These are phyloP conservation scores for Drosophila prosaltans DNA, from an alignment of 1,140 invertebrate genomes.

Conservation along the genomic window DNA sequence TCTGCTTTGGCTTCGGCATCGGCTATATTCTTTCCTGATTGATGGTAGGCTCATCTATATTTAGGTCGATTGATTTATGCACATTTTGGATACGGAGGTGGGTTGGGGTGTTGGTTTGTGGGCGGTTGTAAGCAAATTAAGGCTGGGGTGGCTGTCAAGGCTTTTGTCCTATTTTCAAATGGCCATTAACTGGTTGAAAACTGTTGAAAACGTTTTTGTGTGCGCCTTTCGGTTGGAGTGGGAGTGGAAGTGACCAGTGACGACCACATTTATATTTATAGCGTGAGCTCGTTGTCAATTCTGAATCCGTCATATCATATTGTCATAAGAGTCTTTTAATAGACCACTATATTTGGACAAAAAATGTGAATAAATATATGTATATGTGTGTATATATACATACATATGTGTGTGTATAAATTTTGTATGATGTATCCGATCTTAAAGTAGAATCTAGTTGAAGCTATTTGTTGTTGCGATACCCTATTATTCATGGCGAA, in stretches of 20 bases:
- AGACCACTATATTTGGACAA: slow-evolving; percentile 15
- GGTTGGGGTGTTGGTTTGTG: neutral
- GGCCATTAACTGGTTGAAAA: slow-evolving; percentile 14
- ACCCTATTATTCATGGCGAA: neutral
- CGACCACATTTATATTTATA: slow-evolving; percentile 14
- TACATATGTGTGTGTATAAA: neutral
- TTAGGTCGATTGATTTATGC: slow-evolving; percentile 20
- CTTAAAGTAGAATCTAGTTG: neutral
- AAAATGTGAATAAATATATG: slow-evolving; percentile 16
- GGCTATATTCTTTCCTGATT: slow-evolving; percentile 11
- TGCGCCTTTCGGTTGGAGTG: neutral
- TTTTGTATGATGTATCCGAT: neutral
- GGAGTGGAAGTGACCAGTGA: neutral
- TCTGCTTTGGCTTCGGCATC: neutral
- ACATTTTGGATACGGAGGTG: neutral
- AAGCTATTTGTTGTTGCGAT: neutral
- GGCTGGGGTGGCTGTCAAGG: neutral
- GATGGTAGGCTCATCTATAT: slow-evolving; percentile 18
- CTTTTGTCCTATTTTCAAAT: slow-evolving; percentile 20
- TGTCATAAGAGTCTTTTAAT: slow-evolving; percentile 21
- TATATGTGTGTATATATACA: neutral
- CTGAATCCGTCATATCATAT: slow-evolving; percentile 14
- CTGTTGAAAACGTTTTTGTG: slow-evolving; percentile 1
- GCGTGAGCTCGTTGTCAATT: slow-evolving; percentile 8
- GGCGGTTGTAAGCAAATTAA: too few relatives aligned